These are phyloP conservation scores for Troglohyphantes excavatus DNA, from an alignment of 2,888 invertebrate species.

Conservation along the genomic window DNA sequence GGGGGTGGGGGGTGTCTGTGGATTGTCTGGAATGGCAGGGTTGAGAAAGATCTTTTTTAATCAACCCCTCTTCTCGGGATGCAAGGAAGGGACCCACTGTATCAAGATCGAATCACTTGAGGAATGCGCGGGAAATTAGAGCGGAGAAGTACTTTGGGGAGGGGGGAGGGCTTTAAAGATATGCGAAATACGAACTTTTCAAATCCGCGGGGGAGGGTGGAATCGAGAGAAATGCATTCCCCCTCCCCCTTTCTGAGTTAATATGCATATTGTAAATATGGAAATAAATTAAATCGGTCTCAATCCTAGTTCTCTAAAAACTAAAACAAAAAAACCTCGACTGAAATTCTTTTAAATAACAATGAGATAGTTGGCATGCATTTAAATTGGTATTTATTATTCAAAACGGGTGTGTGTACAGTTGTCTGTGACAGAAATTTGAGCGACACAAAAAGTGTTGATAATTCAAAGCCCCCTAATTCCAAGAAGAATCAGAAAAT, in stretches of 20 bases:
- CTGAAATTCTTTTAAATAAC: too few relatives aligned
- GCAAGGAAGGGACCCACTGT: background rate
- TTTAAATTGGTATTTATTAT: too few relatives aligned
- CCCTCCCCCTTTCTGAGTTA: background rate
- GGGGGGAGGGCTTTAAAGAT: background rate
- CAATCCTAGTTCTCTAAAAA: too few relatives aligned
- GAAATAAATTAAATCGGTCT: too few relatives aligned
- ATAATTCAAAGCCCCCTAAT: too few relatives aligned
- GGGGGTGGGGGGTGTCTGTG: background rate
- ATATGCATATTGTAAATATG: background rate
- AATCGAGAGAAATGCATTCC: background rate
- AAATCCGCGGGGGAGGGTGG: background rate
- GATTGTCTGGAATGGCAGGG: background rate
- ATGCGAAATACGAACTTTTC: background rate
- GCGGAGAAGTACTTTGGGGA: background rate
- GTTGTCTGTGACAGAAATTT: too few relatives aligned
- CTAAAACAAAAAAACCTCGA: too few relatives aligned
- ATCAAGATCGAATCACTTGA: conserved; percentile 19
- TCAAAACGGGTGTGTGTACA: too few relatives aligned
- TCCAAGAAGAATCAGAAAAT: too few relatives aligned
- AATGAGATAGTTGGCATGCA: too few relatives aligned
- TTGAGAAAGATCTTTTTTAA: conserved; percentile 21
- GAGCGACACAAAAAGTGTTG: too few relatives aligned
- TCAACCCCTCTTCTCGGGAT: background rate
- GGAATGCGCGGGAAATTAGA: conserved; percentile 8